Evolutionary conservation across 1,140 invertebrate species (phyloP).

Genomic region (Neuroterus valhalla): DNA sequence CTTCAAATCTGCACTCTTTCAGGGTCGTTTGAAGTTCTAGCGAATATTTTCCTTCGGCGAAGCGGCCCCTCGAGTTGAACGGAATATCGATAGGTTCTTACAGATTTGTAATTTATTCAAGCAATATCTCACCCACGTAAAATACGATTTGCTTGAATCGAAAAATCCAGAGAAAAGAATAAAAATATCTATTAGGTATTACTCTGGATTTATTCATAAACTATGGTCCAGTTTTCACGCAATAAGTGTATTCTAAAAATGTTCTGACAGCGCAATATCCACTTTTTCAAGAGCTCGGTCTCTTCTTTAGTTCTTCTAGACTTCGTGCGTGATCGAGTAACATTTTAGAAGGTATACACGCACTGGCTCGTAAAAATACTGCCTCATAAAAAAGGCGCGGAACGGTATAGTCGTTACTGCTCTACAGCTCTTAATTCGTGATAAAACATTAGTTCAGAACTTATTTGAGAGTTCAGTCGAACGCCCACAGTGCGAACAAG

Average conservation of each 20-base stretch:
- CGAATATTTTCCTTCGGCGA: conserved; percentile 16
- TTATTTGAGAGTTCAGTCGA: conserved; percentile 48
- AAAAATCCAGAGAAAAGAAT: no score
- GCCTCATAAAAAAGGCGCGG: conserved; percentile 37
- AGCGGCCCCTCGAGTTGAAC: neutral
- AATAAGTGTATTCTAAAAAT: neutral
- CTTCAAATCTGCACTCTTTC: conserved; percentile 56
- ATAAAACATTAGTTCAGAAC: conserved; percentile 65
- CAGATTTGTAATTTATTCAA: conserved; percentile 29
- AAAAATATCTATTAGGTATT: no score
- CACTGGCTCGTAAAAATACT: conserved; percentile 32
- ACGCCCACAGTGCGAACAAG: conserved; percentile 61
- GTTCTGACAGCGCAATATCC: conserved; percentile 8
- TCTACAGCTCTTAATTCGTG: conserved; percentile 62
- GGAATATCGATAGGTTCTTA: conserved; percentile 1
- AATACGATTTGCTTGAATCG: no score
- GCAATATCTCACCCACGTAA: neutral
- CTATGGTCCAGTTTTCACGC: no score
- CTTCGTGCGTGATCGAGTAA: conserved; percentile 53
- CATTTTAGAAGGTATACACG: conserved; percentile 42
- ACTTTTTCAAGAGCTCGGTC: conserved; percentile 41
- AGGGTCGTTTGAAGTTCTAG: conserved; percentile 53
- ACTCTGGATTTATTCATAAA: no score
- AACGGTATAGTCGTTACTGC: conserved; percentile 29
- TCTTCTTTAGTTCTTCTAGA: conserved; percentile 31